These are phyloP conservation scores for Drosophila nikananu DNA, from an alignment of 1,140 invertebrate genomes.

Conservation along the genomic window DNA sequence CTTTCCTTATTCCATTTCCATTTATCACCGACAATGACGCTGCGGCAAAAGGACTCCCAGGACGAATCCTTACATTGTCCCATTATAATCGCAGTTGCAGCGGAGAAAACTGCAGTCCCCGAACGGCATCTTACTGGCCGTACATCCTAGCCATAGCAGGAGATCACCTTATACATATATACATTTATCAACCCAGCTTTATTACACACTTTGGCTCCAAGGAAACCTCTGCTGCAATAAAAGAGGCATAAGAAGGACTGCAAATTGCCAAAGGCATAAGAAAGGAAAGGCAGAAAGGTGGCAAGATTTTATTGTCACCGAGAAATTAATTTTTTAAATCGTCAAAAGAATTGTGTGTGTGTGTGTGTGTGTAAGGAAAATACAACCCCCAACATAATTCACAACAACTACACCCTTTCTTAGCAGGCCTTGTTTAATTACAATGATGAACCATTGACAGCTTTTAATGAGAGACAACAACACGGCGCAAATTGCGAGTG, in stretches of 20 bases:
- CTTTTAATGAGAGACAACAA: constrained; percentile 70
- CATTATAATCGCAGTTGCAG: constrained; percentile 30
- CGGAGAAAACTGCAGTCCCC: constrained; percentile 30
- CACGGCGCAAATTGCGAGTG: constrained; percentile 53
- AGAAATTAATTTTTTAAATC: constrained; percentile 35
- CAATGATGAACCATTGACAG: constrained; percentile 75
- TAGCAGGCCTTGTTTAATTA: constrained; percentile 52
- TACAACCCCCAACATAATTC: not conserved
- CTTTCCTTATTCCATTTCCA: constrained; percentile 10
- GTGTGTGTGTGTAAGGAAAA: not conserved
- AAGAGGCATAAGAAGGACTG: constrained; percentile 53
- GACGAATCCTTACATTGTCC: constrained; percentile 29
- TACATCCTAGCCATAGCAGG: constrained; percentile 1
- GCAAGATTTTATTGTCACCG: constrained; percentile 55
- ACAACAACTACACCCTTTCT: constrained; percentile 7
- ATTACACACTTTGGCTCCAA: constrained; percentile 39
- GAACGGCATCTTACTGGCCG: constrained; percentile 11
- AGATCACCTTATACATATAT: constrained; percentile 34
- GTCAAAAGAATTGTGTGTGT: constrained; percentile 7
- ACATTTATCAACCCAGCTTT: constrained; percentile 64
- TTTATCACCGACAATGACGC: constrained; percentile 45
- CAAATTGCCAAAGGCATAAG: constrained; percentile 58
- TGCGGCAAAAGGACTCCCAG: constrained; percentile 35
- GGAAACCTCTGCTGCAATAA: constrained; percentile 48
- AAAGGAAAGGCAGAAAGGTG: constrained; percentile 13